phyloP scores from a whole-genome alignment of 1,140 invertebrate genomes.

The Pinna nobilis region DNA sequence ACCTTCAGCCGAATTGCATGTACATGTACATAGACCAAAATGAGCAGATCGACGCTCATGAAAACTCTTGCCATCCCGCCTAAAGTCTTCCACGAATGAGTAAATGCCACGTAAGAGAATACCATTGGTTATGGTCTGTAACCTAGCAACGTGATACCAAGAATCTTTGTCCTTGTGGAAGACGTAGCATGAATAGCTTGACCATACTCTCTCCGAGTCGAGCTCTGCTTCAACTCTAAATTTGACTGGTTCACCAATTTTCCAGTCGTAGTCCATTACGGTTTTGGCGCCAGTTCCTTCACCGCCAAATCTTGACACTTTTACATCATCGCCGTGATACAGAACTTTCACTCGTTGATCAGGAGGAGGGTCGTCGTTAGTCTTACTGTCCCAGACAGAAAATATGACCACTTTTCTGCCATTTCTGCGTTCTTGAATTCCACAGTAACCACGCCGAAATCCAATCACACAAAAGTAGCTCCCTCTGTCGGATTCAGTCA shows the following conservation, averaged over 20 bases:
- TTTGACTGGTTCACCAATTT: neutral
- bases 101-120: conserved; percentile 6
- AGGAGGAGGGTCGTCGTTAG: conserved; percentile 2
- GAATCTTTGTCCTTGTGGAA: neutral
- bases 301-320: conserved; percentile 21
- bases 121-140: conserved; percentile 19
- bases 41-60: conserved; percentile 10
- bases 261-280: conserved; percentile 18
- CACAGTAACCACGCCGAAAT: conserved; percentile 21
- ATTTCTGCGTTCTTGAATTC: conserved; percentile 20
- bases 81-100: conserved; percentile 27
- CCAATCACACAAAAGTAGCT: conserved; percentile 27
- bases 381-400: conserved; percentile 30
- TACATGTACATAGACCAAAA: conserved; percentile 12
- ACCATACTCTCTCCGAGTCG: conserved; percentile 5
- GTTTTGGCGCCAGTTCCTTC: conserved; percentile 19
- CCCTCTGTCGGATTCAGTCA: conserved; percentile 9
- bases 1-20: neutral
- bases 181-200: conserved; percentile 16
- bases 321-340: conserved; percentile 18
- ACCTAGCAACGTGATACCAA: conserved; percentile 6
- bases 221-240: conserved; percentile 13
- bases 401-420: conserved; percentile 19
- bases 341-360: conserved; percentile 13
- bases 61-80: conserved; percentile 16